Conservation (phyloP, 2,888 invertebrate species). For the Didymodactylos carnosus region DNA sequence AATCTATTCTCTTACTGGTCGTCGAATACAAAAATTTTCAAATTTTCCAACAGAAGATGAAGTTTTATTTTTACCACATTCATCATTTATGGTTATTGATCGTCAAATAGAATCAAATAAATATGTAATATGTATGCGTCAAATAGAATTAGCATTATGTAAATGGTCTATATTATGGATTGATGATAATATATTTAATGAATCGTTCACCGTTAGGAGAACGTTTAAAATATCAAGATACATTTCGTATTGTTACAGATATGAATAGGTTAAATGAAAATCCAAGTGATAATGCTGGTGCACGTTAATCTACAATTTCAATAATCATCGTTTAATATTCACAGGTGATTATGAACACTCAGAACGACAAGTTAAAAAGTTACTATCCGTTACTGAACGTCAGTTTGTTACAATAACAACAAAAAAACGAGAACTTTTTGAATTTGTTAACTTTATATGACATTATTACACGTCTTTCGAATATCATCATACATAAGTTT, state of each 20-base stretch:
- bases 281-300: not conserved
- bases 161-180: not conserved
- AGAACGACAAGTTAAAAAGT: too few species aligned
- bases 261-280: not conserved
- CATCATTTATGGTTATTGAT: not conserved
- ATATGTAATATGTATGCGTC: not conserved
- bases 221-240: not conserved
- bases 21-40: too few species aligned
- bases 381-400: too few species aligned
- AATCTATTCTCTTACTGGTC: too few species aligned
- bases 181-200: not conserved
- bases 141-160: not conserved
- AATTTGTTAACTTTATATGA: too few species aligned
- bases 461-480: too few species aligned
- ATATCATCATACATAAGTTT: too few species aligned
- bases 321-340: not conserved
- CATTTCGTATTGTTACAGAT: not conserved
- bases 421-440: too few species aligned
- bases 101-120: not conserved
- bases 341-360: not conserved
- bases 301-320: not conserved
- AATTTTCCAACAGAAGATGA: too few species aligned
- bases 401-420: too few species aligned
- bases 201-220: not conserved
- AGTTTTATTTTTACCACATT: not conserved